Conservation (phyloP, 2,888 invertebrate genomes). For the Exephanes ischioxanthus region DNA sequence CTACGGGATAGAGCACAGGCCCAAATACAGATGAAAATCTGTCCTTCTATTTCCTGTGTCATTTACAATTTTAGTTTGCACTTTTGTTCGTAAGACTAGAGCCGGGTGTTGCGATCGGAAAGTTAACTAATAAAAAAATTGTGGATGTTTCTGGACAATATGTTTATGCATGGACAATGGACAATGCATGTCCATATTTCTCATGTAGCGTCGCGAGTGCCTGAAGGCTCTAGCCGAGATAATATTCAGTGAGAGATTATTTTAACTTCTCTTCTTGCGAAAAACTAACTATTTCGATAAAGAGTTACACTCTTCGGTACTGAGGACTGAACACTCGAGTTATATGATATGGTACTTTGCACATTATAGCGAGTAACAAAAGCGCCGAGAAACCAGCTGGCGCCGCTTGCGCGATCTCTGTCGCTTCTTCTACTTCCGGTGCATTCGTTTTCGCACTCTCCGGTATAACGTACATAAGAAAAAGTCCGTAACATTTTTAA, state of each 20-base stretch:
- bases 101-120: too few species aligned
- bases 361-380: conserved; percentile 8
- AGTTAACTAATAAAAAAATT: too few species aligned
- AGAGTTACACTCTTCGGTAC: not conserved
- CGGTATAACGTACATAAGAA: conserved; percentile 6
- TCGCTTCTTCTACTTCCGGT: conserved; percentile 34
- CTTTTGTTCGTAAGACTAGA: too few species aligned
- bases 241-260: not conserved
- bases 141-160: too few species aligned
- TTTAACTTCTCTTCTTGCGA: too few species aligned
- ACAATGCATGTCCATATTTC: not conserved
- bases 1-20: too few species aligned
- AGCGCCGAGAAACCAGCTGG: conserved; percentile 48
- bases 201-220: not conserved
- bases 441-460: not conserved
- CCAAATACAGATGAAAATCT: too few species aligned
- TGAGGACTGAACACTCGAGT: not conserved
- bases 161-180: too few species aligned
- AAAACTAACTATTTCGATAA: too few species aligned
- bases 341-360: not conserved
- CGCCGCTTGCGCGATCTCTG: conserved; percentile 17
- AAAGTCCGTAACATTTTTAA: conserved; percentile 48
- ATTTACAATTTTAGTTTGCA: too few species aligned
- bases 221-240: not conserved
- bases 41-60: too few species aligned